Conservation (phyloP, 2,797 vertebrate species). For the Sebastes taczanowskii region DNA sequence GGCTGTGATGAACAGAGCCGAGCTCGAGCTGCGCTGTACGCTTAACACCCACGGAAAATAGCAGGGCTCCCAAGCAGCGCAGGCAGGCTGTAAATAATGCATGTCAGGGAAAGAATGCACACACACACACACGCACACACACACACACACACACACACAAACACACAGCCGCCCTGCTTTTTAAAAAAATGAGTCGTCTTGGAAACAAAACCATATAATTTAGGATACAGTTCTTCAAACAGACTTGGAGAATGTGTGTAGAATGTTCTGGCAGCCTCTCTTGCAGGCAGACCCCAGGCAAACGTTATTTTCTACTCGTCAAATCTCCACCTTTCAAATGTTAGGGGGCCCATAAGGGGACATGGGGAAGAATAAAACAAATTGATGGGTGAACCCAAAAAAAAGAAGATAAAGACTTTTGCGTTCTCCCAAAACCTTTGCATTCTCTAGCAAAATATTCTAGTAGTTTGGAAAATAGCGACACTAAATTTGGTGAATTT, state of each 20-base stretch:
- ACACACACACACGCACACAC: not conserved
- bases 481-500: too few relatives aligned
- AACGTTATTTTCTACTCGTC: not conserved
- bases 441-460: too few relatives aligned
- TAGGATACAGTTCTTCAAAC: conserved; percentile 27
- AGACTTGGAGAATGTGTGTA: not conserved
- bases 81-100: conserved; percentile 67
- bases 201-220: conserved; percentile 62
- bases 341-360: too few relatives aligned
- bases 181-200: conserved; percentile 46
- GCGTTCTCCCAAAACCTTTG: too few relatives aligned
- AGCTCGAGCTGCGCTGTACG: conserved; percentile 37
- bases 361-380: too few relatives aligned
- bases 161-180: not conserved
- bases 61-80: conserved; percentile 54
- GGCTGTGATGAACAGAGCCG: conserved; percentile 17
- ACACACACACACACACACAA: not conserved
- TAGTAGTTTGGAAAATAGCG: too few relatives aligned
- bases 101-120: conserved; percentile 25
- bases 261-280: conserved; percentile 21
- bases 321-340: too few relatives aligned
- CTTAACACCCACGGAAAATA: conserved; percentile 71
- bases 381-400: too few relatives aligned
- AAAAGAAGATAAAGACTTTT: too few relatives aligned
- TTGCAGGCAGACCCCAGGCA: not conserved